Conservation (phyloP, 2,888 invertebrate species). For the Agrotis puta region DNA sequence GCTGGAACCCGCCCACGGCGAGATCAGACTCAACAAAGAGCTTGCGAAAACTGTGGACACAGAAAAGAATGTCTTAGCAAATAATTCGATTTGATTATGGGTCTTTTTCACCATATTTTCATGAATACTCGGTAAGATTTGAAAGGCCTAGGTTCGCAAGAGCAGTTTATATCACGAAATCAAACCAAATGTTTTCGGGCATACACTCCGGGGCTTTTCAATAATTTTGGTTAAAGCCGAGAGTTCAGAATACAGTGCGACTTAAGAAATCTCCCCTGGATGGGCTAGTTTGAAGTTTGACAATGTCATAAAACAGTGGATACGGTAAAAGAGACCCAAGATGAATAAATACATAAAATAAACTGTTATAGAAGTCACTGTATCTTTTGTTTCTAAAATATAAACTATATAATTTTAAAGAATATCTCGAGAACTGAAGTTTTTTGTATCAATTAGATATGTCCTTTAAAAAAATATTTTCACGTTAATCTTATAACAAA, state of each 20-base stretch:
- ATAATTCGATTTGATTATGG: not conserved
- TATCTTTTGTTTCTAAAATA: not conserved
- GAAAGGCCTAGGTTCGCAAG: not conserved
- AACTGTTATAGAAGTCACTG: not conserved
- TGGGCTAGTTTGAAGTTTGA: not conserved
- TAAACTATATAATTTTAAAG: not conserved
- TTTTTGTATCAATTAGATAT: too few species aligned
- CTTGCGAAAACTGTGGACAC: constrained; percentile 94
- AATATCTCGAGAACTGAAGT: too few species aligned
- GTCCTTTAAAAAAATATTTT: too few species aligned
- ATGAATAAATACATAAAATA: not conserved
- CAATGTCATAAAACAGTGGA: not conserved
- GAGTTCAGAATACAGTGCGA: too few species aligned
- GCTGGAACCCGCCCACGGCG: constrained; percentile 94
- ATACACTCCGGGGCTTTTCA: not conserved
- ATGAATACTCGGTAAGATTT: not conserved
- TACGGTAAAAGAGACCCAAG: not conserved
- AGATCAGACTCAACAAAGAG: constrained; percentile 95
- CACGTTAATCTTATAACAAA: too few species aligned
- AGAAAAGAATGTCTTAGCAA: not conserved
- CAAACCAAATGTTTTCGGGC: not conserved
- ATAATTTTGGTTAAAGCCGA: too few species aligned
- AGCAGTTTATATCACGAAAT: not conserved
- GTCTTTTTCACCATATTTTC: constrained; percentile 4
- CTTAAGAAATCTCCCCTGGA: not conserved